Percentiles rank a stretch among this genome's conserved stretches.
Conservation (phyloP, 2,888 invertebrate genomes). For the Thelaira solivaga region DNA sequence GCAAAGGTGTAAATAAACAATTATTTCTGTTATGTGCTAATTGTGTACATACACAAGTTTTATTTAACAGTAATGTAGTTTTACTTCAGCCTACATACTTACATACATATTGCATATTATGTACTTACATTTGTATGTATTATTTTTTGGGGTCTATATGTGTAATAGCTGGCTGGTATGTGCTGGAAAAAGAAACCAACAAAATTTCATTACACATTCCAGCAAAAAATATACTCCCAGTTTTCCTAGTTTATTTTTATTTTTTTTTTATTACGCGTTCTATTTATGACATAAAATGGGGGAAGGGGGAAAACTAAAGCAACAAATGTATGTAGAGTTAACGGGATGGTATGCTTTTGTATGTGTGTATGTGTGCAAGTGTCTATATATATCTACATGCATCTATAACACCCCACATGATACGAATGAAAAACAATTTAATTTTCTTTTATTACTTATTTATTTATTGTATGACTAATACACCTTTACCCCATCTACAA, state of each 20-base stretch:
- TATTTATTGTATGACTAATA: conserved; percentile 15
- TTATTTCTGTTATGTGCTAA: conserved; percentile 4
- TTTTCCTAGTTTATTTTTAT: background rate
- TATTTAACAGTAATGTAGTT: conserved; percentile 55
- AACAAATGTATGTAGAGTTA: conserved; percentile 49
- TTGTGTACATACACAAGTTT: background rate
- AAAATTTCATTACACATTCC: conserved; percentile 44
- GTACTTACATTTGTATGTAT: no score
- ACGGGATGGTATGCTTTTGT: background rate
- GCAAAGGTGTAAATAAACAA: background rate
- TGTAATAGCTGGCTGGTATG: background rate
- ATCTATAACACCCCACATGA: background rate
- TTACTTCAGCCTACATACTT: conserved; percentile 61
- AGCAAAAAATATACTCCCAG: conserved; percentile 38
- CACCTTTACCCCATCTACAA: background rate
- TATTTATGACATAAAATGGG: conserved; percentile 35
- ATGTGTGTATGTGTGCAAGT: background rate
- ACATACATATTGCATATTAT: no score
- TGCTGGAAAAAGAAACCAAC: conserved; percentile 31
- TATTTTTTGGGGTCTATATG: conserved; percentile 38
- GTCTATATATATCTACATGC: background rate
- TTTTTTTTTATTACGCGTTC: background rate
- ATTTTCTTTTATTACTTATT: background rate
- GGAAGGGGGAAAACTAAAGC: conserved; percentile 34
- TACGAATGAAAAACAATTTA: conserved; percentile 37